A percentile compares a stretch with the other conserved stretches of the same genome.
phyloP scores from a whole-genome alignment of 2,888 invertebrate genomes.

The Acanthococcus lagerstroemiae region DNA sequence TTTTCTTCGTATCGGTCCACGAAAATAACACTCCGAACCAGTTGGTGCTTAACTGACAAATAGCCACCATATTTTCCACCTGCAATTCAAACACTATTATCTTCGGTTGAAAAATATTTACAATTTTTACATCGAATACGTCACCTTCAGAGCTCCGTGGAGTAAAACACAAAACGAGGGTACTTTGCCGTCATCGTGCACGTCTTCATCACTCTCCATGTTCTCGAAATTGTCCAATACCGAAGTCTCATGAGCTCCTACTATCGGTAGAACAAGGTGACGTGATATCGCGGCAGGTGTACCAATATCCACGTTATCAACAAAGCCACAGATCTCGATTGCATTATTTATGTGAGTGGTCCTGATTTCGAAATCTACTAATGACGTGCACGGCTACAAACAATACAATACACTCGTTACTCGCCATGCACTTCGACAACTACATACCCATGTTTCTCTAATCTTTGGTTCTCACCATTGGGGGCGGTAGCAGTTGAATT shows the following conservation, averaged over 20 bases:
- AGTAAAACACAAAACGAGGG: constrained; percentile 87
- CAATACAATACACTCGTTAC: not conserved
- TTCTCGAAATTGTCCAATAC: constrained; percentile 15
- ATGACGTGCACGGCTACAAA: constrained; percentile 48
- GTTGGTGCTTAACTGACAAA: constrained; percentile 70
- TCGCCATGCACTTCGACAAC: not conserved
- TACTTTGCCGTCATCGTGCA: constrained; percentile 61
- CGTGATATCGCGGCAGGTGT: constrained; percentile 85
- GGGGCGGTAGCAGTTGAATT: constrained; percentile 63
- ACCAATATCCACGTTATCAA: constrained; percentile 76
- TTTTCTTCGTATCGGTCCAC: constrained; percentile 85
- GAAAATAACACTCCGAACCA: constrained; percentile 94
- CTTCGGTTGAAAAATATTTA: not conserved
- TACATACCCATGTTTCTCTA: constrained; percentile 34
- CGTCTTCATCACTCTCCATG: constrained; percentile 16
- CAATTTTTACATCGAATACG: not conserved
- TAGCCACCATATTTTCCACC: constrained; percentile 83
- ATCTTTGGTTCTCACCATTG: too few relatives aligned
- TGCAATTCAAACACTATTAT: constrained; percentile 37
- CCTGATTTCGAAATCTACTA: constrained; percentile 54
- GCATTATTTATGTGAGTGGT: constrained; percentile 57
- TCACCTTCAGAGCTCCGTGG: constrained; percentile 79
- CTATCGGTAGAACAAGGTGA: constrained; percentile 70
- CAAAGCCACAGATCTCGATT: constrained; percentile 76
- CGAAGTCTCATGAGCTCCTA: constrained; percentile 36